Conservation (phyloP, 2,113 vertebrate genomes). For the Hemichromis elongatus region DNA sequence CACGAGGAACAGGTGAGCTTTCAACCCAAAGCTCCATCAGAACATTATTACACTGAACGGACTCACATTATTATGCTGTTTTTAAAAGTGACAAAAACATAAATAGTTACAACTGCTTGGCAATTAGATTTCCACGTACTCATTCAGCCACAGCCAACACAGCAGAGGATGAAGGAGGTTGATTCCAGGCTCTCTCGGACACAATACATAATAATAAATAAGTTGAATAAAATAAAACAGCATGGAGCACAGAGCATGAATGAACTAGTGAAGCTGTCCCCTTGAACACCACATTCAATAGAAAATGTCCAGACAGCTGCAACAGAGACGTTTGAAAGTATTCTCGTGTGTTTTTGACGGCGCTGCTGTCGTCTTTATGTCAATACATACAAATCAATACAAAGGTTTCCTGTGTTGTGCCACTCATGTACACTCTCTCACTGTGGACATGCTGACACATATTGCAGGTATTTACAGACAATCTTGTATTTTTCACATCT, state of each 20-base stretch:
- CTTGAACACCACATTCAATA: neutral
- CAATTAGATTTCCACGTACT: neutral
- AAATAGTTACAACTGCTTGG: neutral
- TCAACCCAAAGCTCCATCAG: neutral
- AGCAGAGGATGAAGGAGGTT: neutral
- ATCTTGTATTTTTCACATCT: neutral
- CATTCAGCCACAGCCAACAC: neutral
- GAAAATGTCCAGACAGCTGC: neutral
- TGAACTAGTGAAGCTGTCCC: neutral
- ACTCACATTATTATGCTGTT: neutral
- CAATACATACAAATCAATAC: neutral
- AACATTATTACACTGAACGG: neutral
- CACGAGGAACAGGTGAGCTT: constrained; percentile 64
- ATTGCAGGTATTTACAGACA: neutral
- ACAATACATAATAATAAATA: no score
- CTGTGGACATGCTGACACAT: neutral
- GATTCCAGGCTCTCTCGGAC: neutral
- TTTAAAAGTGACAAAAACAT: neutral
- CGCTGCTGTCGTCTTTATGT: neutral
- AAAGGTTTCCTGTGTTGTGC: neutral
- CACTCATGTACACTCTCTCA: neutral
- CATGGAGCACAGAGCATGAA: neutral
- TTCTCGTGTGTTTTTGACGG: no score
- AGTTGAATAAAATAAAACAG: neutral
- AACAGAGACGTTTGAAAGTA: no score